phyloP scores from a whole-genome alignment of 2,113 vertebrate species.

The Labrus mixtus region DNA sequence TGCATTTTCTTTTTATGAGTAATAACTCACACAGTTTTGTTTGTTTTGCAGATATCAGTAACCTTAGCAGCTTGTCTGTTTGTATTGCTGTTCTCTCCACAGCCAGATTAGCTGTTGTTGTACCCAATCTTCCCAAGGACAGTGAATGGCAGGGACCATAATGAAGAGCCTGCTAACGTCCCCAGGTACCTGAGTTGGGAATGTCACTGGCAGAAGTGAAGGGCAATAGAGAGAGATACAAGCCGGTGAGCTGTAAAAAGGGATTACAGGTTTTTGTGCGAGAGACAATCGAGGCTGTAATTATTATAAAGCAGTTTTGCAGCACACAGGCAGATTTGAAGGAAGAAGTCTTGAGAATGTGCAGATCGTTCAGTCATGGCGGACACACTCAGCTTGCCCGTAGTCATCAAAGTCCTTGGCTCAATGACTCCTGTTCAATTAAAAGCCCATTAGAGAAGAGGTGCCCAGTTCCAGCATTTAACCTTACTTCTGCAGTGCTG shows the following conservation, averaged over 20 bases:
- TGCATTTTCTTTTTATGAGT: slow-evolving; percentile 34
- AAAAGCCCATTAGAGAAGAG: slow-evolving; percentile 60
- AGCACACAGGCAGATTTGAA: slow-evolving; percentile 30
- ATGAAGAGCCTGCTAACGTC: slow-evolving; percentile 58
- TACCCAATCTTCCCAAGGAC: slow-evolving; percentile 63
- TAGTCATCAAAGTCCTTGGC: slow-evolving; percentile 60
- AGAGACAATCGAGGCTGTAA: slow-evolving; percentile 48
- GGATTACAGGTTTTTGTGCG: slow-evolving; percentile 62
- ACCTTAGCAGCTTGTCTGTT: slow-evolving; percentile 32
- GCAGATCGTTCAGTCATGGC: slow-evolving; percentile 31
- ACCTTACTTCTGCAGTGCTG: slow-evolving; percentile 24
- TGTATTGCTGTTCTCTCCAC: slow-evolving; percentile 50
- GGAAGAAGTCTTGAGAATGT: slow-evolving; percentile 10
- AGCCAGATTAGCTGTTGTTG: slow-evolving; percentile 43
- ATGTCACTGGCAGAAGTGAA: slow-evolving; percentile 61
- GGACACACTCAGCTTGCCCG: slow-evolving; percentile 38
- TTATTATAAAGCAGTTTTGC: slow-evolving; percentile 65
- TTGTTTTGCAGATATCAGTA: slow-evolving; percentile 34
- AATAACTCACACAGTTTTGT: slow-evolving; percentile 16
- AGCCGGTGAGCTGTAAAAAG: slow-evolving; percentile 21
- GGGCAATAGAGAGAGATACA: slow-evolving; percentile 52
- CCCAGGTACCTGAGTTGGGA: slow-evolving; percentile 48
- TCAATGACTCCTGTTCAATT: slow-evolving; percentile 64
- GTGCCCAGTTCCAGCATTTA: slow-evolving; percentile 35
- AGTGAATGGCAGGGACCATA: slow-evolving; percentile 30